phyloP scores from a whole-genome alignment of 2,888 invertebrate species.

The Meteorus cinctellus region DNA sequence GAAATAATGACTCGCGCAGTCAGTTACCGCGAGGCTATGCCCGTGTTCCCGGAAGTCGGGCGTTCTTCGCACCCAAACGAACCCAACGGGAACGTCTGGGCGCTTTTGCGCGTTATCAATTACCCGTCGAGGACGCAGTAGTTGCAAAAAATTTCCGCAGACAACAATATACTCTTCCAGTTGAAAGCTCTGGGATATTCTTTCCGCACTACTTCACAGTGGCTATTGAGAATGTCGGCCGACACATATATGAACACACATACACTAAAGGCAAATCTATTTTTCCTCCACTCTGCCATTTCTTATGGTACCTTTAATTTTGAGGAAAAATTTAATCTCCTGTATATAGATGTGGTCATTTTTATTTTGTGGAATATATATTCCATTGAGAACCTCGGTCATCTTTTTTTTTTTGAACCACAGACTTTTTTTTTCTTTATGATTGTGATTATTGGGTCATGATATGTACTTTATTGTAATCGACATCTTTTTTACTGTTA shows the following conservation, averaged over 20 bases:
- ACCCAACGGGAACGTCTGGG: conserved; percentile 38
- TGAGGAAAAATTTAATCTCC: not conserved
- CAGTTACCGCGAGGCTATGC: conserved; percentile 14
- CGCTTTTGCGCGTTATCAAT: conserved; percentile 42
- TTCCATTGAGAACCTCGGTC: too few species aligned
- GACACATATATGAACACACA: conserved; percentile 24
- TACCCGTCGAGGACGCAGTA: conserved; percentile 32
- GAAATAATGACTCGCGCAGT: conserved; percentile 39
- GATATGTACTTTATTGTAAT: too few species aligned
- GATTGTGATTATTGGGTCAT: too few species aligned
- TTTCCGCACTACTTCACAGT: conserved; percentile 28
- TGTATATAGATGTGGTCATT: not conserved
- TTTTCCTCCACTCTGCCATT: not conserved
- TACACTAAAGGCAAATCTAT: not conserved
- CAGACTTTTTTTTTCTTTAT: too few species aligned
- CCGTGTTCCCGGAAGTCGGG: conserved; percentile 39
- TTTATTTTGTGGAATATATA: too few species aligned
- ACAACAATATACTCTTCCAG: conserved; percentile 12
- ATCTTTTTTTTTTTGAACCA: too few species aligned
- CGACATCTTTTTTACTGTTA: too few species aligned
- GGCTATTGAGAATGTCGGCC: conserved; percentile 37
- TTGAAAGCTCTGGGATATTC: conserved; percentile 30
- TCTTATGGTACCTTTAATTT: not conserved
- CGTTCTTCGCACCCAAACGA: conserved; percentile 44
- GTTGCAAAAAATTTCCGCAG: conserved; percentile 20